These are phyloP conservation scores for Porites evermanni DNA, from an alignment of 92 coral and sea anemone species.

Conservation along the genomic window DNA sequence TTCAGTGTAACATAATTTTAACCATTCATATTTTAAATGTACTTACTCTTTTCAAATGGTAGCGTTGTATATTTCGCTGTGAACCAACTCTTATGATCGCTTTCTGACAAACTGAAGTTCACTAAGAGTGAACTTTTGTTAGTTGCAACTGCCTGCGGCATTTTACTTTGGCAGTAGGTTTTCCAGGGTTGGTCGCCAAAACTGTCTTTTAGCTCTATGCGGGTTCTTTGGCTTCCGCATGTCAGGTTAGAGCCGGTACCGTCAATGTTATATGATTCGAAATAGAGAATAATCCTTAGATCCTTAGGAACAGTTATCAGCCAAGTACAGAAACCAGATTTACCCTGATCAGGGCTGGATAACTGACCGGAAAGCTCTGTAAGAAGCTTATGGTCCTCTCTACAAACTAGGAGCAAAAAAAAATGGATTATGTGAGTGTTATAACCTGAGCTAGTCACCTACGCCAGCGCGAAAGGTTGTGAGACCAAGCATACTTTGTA, in stretches of 20 bases:
- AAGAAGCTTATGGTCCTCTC: not conserved
- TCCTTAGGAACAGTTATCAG: not conserved
- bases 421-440: not conserved
- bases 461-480: not conserved
- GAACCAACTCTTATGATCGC: slow-evolving; percentile 11
- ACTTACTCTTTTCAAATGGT: slow-evolving; percentile 31
- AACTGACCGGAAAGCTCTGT: not conserved
- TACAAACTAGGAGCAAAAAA: slow-evolving; percentile 2
- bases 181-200: slow-evolving; percentile 6
- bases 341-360: slow-evolving; percentile 3
- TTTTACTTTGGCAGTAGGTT: not conserved
- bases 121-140: slow-evolving; percentile 9
- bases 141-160: slow-evolving; percentile 26
- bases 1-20: not conserved
- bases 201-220: slow-evolving; percentile 14
- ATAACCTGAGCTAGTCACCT: not conserved
- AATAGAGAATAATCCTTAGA: slow-evolving; percentile 22
- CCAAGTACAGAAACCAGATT: slow-evolving; percentile 25
- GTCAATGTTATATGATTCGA: not conserved
- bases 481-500: not conserved
- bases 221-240: not conserved
- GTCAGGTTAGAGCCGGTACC: not conserved
- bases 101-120: not conserved
- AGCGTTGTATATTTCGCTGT: slow-evolving; percentile 17
- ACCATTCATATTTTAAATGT: not conserved